Evolutionary conservation across 2,888 invertebrate genomes (phyloP).

Genomic region (Drosophila gaucha): DNA sequence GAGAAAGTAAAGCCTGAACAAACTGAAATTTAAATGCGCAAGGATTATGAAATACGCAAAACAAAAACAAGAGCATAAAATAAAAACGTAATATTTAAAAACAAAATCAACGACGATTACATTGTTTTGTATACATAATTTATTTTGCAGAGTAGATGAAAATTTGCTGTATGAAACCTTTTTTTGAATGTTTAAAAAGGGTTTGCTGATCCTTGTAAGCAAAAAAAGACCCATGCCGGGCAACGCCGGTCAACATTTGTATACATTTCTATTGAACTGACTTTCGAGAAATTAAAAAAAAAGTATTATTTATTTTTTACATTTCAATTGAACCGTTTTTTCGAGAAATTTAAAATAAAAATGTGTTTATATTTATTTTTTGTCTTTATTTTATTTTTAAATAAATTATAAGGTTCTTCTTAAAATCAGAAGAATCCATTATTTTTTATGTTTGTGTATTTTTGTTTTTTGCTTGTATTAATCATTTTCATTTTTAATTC

Average conservation of each 20-base stretch:
- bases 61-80: slow-evolving; percentile 24
- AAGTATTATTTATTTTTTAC: too few species aligned
- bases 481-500: slow-evolving; percentile 21
- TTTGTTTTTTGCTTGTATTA: slow-evolving; percentile 23
- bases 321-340: too few species aligned
- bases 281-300: too few species aligned
- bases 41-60: slow-evolving; percentile 59
- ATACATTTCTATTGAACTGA: too few species aligned
- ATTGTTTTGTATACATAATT: too few species aligned
- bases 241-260: not conserved
- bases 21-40: slow-evolving; percentile 54
- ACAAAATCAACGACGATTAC: not conserved
- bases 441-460: slow-evolving; percentile 41
- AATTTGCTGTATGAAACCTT: too few species aligned
- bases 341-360: not conserved
- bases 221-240: too few species aligned
- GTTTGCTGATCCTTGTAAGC: too few species aligned
- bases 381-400: slow-evolving; percentile 72
- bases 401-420: slow-evolving; percentile 82
- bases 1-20: slow-evolving; percentile 34
- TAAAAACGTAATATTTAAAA: slow-evolving; percentile 17
- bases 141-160: not conserved
- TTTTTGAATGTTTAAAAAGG: too few species aligned
- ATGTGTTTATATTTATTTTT: slow-evolving; percentile 55
- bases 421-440: slow-evolving; percentile 83